A percentile compares a stretch with the other conserved stretches of the same genome.
These are phyloP conservation scores for Brachyhypopomus gauderio DNA, from an alignment of 2,113 vertebrate species.

Conservation along the genomic window DNA sequence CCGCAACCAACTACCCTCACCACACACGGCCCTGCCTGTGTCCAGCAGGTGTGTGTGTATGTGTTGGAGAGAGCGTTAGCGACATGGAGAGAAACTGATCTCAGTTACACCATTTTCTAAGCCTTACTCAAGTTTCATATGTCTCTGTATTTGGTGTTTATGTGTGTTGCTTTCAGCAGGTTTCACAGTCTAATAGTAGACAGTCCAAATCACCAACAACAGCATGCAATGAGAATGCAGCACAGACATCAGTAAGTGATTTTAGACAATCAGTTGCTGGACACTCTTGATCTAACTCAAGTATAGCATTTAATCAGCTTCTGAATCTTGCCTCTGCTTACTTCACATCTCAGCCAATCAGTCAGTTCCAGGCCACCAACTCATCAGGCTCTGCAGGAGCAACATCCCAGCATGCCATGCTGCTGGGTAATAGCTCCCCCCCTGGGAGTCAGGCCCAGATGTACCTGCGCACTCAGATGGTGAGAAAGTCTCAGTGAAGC, in stretches of 20 bases:
- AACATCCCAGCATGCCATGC: constrained; percentile 91
- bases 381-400: constrained; percentile 74
- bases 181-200: constrained; percentile 84
- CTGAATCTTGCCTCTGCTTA: too few relatives aligned
- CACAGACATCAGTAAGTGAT: constrained; percentile 84
- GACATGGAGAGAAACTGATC: too few relatives aligned
- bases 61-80: background rate
- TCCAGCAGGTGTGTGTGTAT: constrained; percentile 79
- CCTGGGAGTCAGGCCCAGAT: constrained; percentile 93
- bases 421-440: constrained; percentile 87
- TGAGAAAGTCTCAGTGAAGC: constrained; percentile 54
- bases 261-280: background rate
- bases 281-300: too few relatives aligned
- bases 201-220: constrained; percentile 80
- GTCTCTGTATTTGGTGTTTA: background rate
- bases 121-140: too few relatives aligned
- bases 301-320: too few relatives aligned
- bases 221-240: constrained; percentile 81
- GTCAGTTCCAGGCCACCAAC: constrained; percentile 85
- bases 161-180: constrained; percentile 63
- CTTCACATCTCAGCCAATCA: background rate
- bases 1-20: constrained; percentile 80
- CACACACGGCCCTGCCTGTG: constrained; percentile 84
- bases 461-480: constrained; percentile 96
- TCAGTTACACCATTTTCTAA: too few relatives aligned